Evolutionary conservation across 2,888 invertebrate species (phyloP), one percentile per base, ranked within the genome.

Genomic region (Ferrisia virgata): DNA sequence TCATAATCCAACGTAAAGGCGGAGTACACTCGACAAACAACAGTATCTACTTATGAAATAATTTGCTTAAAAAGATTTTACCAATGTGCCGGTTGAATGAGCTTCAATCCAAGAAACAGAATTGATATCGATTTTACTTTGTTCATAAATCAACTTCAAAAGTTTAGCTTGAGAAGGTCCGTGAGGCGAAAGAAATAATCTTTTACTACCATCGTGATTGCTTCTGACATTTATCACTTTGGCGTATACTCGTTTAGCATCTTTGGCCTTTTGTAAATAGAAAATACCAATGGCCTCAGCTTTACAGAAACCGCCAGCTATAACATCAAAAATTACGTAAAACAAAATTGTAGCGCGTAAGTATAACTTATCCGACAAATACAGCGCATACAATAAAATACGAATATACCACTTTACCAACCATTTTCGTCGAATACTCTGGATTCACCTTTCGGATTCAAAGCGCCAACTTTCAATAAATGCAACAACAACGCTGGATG

Each of bases 261-360:
- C 80, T 9, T n/a, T 36, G 0, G 84, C 83, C 25, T 83, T 82
- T 64, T 81, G 85, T 22, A 86, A 78, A 33, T 85, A 86, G 40
- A 86, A 36, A 4, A 85, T 84, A 18, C 85, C 85, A 22, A 85
- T 84, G 2, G 85, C 84, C 85, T 86, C 86, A 43, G 85, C 85
- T 82, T 85, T 83, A n/a, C 85, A 85, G 9, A 85, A 85, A 28
- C 86, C 86, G 22, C 85, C 85, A 28, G 86, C 86, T 86, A 9
- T 43, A 82, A 82, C 31, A 6, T 8, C 15, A 13, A 15, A 28
- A 31, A 31, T 31, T 76, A 31, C 2, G 2, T 15, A 2, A 22
- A 39, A 15, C 2, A 22, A 25, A 40, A 76, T 36, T 5, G n/a
- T n/a, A n/a, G n/a, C n/a, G n/a, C n/a, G n/a, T n/a, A n/a, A n/a